Conservation (phyloP, 2,888 invertebrate species). For the Callyntrura guangdongensis region DNA sequence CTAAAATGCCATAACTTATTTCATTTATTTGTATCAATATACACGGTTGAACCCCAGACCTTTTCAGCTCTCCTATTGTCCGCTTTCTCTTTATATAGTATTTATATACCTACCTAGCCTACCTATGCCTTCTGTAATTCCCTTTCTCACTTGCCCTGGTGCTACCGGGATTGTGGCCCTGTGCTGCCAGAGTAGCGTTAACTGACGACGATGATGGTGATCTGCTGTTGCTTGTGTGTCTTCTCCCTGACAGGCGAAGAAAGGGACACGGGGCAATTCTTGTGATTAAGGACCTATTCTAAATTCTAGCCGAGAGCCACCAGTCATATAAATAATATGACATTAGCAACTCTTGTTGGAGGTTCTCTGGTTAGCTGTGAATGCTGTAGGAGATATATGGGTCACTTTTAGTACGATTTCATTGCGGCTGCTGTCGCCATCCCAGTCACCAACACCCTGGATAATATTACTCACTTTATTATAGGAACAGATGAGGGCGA, state of each 20-base stretch:
- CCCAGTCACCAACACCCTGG: slow-evolving; percentile 46
- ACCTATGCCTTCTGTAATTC: too few relatives aligned
- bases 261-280: slow-evolving; percentile 66
- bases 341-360: slow-evolving; percentile 43
- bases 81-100: too few relatives aligned
- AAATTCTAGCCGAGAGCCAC: slow-evolving; percentile 77
- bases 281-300: slow-evolving; percentile 76
- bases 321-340: slow-evolving; percentile 70
- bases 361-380: slow-evolving; percentile 49
- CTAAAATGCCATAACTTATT: slow-evolving; percentile 39
- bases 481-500: slow-evolving; percentile 21
- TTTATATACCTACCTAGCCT: too few relatives aligned
- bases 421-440: slow-evolving; percentile 53
- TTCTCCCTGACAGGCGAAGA: slow-evolving; percentile 48
- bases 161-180: background rate
- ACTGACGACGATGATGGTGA: slow-evolving; percentile 30
- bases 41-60: too few relatives aligned
- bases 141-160: too few relatives aligned
- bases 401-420: slow-evolving; percentile 71
- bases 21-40: too few relatives aligned
- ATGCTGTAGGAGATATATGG: slow-evolving; percentile 68
- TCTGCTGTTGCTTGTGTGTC: slow-evolving; percentile 52
- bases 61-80: too few relatives aligned
- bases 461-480: slow-evolving; percentile 62
- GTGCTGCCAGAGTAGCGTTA: background rate